Conservation (phyloP, 2,797 vertebrate genomes). For the Myoxocephalus aenaeus region DNA sequence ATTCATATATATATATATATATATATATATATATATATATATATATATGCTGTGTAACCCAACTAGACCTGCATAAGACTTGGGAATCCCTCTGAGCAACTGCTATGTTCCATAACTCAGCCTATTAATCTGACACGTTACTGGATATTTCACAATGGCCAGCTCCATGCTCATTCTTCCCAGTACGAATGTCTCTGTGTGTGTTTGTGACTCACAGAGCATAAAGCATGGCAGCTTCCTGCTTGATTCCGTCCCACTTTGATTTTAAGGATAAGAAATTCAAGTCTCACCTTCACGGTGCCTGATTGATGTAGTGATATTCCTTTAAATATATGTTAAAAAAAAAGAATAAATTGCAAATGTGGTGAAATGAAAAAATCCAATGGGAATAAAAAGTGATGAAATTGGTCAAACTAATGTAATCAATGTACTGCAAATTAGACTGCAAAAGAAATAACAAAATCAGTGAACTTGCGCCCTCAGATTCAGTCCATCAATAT, state of each 20-base stretch:
- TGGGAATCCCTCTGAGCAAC: slow-evolving; percentile 6
- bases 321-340: not conserved
- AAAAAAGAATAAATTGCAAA: not conserved
- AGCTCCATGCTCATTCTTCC: slow-evolving; percentile 3
- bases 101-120: slow-evolving; percentile 11
- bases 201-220: not conserved
- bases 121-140: slow-evolving; percentile 24
- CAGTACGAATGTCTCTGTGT: not conserved
- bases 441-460: not conserved
- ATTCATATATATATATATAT: too few relatives aligned
- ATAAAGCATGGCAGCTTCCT: not conserved
- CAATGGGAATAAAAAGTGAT: not conserved
- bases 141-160: slow-evolving; percentile 5
- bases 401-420: not conserved
- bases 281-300: not conserved
- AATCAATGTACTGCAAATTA: not conserved
- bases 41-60: slow-evolving; percentile 10
- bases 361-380: not conserved
- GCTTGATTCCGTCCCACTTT: not conserved
- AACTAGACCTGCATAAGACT: slow-evolving; percentile 13
- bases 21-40: too few relatives aligned
- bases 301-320: not conserved
- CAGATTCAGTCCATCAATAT: not conserved
- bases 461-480: not conserved
- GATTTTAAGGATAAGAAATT: not conserved